A percentile compares a stretch with the other conserved stretches of the same genome.
Evolutionary conservation across 1,140 invertebrate species (phyloP).

Genomic region (Papilio dardanus): DNA sequence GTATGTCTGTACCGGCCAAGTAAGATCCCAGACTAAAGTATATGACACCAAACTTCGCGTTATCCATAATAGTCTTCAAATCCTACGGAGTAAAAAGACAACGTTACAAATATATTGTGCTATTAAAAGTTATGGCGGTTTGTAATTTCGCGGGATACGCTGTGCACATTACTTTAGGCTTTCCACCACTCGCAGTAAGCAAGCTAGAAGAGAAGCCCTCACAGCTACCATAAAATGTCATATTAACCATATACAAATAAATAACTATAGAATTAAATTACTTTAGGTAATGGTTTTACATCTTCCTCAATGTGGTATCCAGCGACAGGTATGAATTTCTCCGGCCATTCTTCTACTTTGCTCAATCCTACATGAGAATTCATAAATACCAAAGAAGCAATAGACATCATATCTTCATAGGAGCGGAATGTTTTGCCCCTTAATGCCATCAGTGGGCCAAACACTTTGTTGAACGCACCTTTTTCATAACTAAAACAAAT

Average conservation of each 20-base stretch:
- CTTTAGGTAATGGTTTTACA: conserved; percentile 44
- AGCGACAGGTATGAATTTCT: conserved; percentile 43
- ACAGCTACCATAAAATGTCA: too few relatives aligned
- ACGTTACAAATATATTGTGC: not conserved
- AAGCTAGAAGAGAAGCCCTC: too few relatives aligned
- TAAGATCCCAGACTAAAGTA: conserved; percentile 83
- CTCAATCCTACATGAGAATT: conserved; percentile 43
- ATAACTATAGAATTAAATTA: too few relatives aligned
- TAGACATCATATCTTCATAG: conserved; percentile 36
- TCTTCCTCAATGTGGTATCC: conserved; percentile 46
- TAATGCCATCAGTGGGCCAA: conserved; percentile 18
- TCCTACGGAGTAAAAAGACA: conserved; percentile 55
- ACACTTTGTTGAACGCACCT: conserved; percentile 45
- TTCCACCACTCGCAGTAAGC: too few relatives aligned
- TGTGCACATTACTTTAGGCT: too few relatives aligned
- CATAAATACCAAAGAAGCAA: conserved; percentile 42
- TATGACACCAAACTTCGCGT: conserved; percentile 76
- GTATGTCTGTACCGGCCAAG: conserved; percentile 69
- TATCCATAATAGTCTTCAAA: conserved; percentile 77
- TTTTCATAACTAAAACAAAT: not conserved
- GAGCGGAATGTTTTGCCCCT: conserved; percentile 35
- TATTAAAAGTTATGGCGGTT: not conserved
- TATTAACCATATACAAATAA: too few relatives aligned
- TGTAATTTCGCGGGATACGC: not conserved
- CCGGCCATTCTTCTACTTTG: conserved; percentile 38